These are phyloP conservation scores for Calameuta filiformis DNA, from an alignment of 2,888 invertebrate genomes.

Conservation along the genomic window DNA sequence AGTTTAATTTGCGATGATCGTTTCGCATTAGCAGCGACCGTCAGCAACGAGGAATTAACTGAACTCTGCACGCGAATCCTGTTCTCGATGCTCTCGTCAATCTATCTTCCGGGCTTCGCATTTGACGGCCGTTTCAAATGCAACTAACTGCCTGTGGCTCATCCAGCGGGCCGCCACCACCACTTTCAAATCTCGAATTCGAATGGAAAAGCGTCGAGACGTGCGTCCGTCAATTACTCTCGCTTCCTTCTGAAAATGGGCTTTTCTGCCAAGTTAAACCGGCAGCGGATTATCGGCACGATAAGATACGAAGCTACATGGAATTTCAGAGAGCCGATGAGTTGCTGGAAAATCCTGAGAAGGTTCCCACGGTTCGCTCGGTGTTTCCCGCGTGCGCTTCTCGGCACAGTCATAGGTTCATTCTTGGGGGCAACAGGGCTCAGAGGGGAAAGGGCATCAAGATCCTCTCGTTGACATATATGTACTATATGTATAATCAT, in stretches of 20 bases:
- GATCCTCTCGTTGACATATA: neutral
- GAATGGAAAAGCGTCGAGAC: too few relatives aligned
- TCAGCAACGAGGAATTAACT: slow-evolving; percentile 28
- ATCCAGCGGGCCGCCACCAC: too few relatives aligned
- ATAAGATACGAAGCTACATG: too few relatives aligned
- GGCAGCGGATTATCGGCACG: too few relatives aligned
- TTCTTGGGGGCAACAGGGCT: too few relatives aligned
- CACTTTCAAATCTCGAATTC: too few relatives aligned
- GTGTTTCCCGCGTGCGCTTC: too few relatives aligned
- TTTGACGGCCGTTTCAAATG: slow-evolving; percentile 61
- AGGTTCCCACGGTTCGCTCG: too few relatives aligned
- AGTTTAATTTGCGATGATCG: slow-evolving; percentile 54
- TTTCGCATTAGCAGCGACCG: slow-evolving; percentile 37
- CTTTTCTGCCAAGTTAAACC: too few relatives aligned
- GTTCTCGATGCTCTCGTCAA: slow-evolving; percentile 58
- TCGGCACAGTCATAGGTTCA: too few relatives aligned
- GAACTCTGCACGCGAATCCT: slow-evolving; percentile 53
- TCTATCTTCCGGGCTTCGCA: slow-evolving; percentile 56
- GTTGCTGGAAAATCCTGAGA: slow-evolving; percentile 43
- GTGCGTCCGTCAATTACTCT: slow-evolving; percentile 35
- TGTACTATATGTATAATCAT: neutral
- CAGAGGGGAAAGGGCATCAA: too few relatives aligned
- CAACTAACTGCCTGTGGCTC: slow-evolving; percentile 49
- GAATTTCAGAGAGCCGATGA: slow-evolving; percentile 23
- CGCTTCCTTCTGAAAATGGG: slow-evolving; percentile 26